These are phyloP conservation scores for Dromius quadrimaculatus DNA, from an alignment of 2,888 invertebrate species.

Conservation along the genomic window DNA sequence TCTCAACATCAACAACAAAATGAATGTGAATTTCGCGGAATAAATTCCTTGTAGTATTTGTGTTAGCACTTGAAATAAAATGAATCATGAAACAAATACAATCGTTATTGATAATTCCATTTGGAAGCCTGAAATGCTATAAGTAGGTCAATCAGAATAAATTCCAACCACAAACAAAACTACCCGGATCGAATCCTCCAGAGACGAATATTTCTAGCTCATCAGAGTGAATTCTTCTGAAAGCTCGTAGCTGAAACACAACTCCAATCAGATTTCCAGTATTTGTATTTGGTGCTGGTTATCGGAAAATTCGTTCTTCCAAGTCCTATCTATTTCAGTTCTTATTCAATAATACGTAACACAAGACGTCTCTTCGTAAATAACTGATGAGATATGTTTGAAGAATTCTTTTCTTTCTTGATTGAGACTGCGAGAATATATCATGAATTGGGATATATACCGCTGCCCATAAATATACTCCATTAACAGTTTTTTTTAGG, in stretches of 20 bases:
- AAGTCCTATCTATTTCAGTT: slow-evolving; percentile 5
- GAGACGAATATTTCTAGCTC: neutral
- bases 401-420: no score
- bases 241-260: neutral
- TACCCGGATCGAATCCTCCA: neutral
- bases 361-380: slow-evolving; percentile 21
- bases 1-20: neutral
- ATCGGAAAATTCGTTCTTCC: slow-evolving; percentile 39
- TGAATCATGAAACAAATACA: neutral
- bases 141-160: no score
- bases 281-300: slow-evolving; percentile 16
- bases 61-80: neutral
- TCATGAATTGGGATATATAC: no score
- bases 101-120: neutral
- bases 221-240: neutral
- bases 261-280: slow-evolving; percentile 27
- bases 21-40: neutral
- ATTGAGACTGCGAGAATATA: no score
- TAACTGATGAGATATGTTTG: slow-evolving; percentile 1
- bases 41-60: slow-evolving; percentile 3
- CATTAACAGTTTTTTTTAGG: no score
- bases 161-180: no score
- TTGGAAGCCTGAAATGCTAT: neutral
- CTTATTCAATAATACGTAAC: slow-evolving; percentile 43
- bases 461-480: no score